These are phyloP conservation scores for Strigamia maritima DNA, from an alignment of 2,888 invertebrate species.

Conservation along the genomic window DNA sequence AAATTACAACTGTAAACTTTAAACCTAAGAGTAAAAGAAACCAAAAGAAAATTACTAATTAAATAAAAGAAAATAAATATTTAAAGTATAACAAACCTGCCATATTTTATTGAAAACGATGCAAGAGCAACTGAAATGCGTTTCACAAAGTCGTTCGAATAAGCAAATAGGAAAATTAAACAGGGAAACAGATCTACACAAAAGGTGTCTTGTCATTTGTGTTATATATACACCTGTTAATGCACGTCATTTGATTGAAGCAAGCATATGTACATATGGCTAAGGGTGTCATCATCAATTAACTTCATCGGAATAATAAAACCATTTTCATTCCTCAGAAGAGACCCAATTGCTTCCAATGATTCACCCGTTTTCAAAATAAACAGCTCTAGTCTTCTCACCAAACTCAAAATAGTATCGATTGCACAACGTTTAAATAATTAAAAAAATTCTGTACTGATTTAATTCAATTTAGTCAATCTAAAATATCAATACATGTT, in stretches of 20 bases:
- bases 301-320: neutral
- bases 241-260: neutral
- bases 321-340: neutral
- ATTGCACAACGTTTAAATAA: too few species aligned
- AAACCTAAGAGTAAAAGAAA: neutral
- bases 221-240: neutral
- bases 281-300: neutral
- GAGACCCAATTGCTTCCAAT: too few species aligned
- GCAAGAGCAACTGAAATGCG: neutral
- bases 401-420: too few species aligned
- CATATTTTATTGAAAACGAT: neutral
- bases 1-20: neutral
- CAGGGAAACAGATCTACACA: neutral
- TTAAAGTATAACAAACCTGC: neutral
- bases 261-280: neutral
- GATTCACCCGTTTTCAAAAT: too few species aligned
- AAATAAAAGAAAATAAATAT: neutral
- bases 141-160: neutral
- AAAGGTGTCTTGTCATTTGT: neutral
- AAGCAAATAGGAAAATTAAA: neutral
- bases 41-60: neutral
- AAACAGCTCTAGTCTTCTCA: too few species aligned
- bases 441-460: too few species aligned
- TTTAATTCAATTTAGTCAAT: too few species aligned
- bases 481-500: too few species aligned